Percentiles rank a stretch among this genome's conserved stretches.
Evolutionary conservation across 2,888 invertebrate species (phyloP).

Genomic region (Lymantria dispar): DNA sequence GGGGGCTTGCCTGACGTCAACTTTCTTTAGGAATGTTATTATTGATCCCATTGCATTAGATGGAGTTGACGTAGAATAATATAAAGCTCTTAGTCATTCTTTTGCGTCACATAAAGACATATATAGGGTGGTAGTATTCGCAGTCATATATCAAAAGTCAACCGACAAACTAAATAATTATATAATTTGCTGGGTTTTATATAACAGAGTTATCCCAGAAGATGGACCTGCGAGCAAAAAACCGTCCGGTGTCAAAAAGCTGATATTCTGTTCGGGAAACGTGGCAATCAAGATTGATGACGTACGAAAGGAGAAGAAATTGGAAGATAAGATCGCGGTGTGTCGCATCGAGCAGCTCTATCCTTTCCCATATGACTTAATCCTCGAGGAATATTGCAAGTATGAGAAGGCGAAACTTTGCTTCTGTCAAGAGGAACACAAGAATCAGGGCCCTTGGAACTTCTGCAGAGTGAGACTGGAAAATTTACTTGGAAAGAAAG

Average conservation of each 20-base stretch:
- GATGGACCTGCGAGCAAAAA: constrained; percentile 82
- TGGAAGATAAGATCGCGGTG: constrained; percentile 89
- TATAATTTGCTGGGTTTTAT: background rate
- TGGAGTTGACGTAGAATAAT: too few species aligned
- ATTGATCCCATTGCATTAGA: too few species aligned
- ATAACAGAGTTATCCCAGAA: constrained; percentile 85
- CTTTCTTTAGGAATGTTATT: too few species aligned
- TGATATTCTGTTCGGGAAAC: constrained; percentile 93
- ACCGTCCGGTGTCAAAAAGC: constrained; percentile 85
- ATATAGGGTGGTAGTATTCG: too few species aligned
- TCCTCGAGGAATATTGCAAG: constrained; percentile 85
- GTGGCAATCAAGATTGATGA: constrained; percentile 91
- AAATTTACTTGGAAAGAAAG: constrained; percentile 65
- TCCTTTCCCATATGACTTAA: constrained; percentile 94
- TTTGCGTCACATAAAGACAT: too few species aligned
- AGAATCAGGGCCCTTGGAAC: constrained; percentile 91
- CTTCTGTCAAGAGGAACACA: constrained; percentile 95
- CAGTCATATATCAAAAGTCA: too few species aligned
- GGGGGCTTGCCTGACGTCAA: too few species aligned
- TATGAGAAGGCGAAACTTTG: constrained; percentile 87
- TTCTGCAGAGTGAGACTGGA: constrained; percentile 88
- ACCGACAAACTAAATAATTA: background rate
- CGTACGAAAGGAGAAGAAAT: constrained; percentile 84
- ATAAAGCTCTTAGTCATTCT: too few species aligned
- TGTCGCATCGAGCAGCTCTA: constrained; percentile 92